Evolutionary conservation across 2,888 invertebrate species (phyloP).

Genomic region (Trachelus tabidus): DNA sequence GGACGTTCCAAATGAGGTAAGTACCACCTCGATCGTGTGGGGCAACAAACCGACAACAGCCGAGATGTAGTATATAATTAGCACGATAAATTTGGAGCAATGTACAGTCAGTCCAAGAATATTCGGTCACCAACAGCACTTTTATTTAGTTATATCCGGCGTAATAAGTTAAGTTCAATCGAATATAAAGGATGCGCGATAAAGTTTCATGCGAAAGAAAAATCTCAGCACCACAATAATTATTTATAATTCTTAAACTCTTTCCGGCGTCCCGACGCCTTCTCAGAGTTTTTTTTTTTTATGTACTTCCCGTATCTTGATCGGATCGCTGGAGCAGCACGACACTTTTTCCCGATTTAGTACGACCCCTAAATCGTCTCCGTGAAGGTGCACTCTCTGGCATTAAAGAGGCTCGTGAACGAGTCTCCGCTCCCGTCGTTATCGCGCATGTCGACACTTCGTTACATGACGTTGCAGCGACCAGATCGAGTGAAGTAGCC

Average conservation of each 20-base stretch:
- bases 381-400: not conserved
- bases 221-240: not conserved
- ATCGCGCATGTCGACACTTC: slow-evolving; percentile 40
- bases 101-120: slow-evolving; percentile 40
- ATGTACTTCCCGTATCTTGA: not conserved
- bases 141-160: not conserved
- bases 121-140: slow-evolving; percentile 27
- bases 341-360: not conserved
- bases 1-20: not conserved
- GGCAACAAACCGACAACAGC: slow-evolving; percentile 20
- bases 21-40: not conserved
- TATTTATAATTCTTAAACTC: not conserved
- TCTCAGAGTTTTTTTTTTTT: not conserved
- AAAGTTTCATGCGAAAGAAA: not conserved
- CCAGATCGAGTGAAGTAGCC: slow-evolving; percentile 38
- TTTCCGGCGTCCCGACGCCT: not conserved
- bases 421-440: slow-evolving; percentile 20
- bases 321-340: not conserved
- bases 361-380: not conserved
- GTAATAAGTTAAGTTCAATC: not conserved
- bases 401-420: not conserved
- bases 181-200: not conserved
- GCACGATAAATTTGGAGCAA: slow-evolving; percentile 53
- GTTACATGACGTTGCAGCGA: slow-evolving; percentile 44
- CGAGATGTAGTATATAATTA: slow-evolving; percentile 45